phyloP scores from a whole-genome alignment of 2,113 vertebrate genomes.

The Trichomycterus rosablanca region DNA sequence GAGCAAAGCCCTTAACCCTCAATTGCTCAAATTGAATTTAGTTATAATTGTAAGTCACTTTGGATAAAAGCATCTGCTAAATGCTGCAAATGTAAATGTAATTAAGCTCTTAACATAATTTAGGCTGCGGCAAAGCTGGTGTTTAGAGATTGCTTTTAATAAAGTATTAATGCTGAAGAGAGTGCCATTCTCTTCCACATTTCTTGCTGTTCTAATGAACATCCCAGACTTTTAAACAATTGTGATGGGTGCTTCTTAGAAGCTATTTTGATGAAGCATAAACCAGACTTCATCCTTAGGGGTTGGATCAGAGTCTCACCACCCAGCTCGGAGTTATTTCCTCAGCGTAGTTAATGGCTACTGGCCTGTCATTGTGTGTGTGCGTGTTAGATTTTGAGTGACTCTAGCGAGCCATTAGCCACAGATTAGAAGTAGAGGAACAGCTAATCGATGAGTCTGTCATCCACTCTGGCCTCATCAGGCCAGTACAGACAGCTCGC shows the following conservation, averaged over 20 bases:
- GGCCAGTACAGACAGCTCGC: conserved; percentile 55
- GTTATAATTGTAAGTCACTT: too few relatives aligned
- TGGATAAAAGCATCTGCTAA: too few relatives aligned
- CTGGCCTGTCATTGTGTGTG: conserved; percentile 1
- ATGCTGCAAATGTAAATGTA: too few relatives aligned
- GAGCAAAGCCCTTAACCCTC: too few relatives aligned
- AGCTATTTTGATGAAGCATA: neutral
- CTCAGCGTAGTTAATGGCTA: conserved; percentile 27
- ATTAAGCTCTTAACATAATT: too few relatives aligned
- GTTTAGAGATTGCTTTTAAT: too few relatives aligned
- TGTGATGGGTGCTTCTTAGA: neutral
- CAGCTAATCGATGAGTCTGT: conserved; percentile 72
- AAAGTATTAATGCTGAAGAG: too few relatives aligned
- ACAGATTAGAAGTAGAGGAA: conserved; percentile 68
- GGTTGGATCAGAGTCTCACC: conserved; percentile 26
- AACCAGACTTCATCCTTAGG: conserved; percentile 13
- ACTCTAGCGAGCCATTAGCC: conserved; percentile 60
- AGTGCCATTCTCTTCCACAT: too few relatives aligned
- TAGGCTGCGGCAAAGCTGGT: too few relatives aligned
- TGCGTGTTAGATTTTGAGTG: conserved; percentile 52
- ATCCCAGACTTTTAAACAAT: neutral
- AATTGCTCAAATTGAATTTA: too few relatives aligned
- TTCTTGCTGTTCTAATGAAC: neutral
- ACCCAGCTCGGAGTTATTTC: conserved; percentile 28
- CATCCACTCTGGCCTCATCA: conserved; percentile 65